A percentile compares a stretch with the other conserved stretches of the same genome.
These are phyloP conservation scores for Clunio marinus DNA, from an alignment of 2,888 invertebrate genomes.

Conservation along the genomic window DNA sequence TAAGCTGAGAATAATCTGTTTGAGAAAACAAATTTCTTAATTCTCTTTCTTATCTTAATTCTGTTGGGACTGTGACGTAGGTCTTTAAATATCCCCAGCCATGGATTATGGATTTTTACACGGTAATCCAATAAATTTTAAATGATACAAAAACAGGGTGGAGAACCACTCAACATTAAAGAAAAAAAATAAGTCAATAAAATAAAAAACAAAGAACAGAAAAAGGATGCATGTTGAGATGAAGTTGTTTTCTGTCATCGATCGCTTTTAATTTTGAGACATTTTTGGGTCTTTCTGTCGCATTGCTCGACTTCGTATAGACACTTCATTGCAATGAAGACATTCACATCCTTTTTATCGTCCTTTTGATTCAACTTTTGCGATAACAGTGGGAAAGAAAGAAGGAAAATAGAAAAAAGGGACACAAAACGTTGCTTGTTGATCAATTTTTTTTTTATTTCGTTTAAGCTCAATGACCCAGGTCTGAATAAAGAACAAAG, in stretches of 20 bases:
- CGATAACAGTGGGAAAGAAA: no score
- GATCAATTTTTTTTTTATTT: background rate
- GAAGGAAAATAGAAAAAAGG: background rate
- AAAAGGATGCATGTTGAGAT: conserved; percentile 23
- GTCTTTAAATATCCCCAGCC: no score
- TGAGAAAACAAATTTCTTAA: no score
- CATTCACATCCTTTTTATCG: conserved; percentile 11
- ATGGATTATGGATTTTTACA: conserved; percentile 16
- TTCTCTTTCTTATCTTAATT: background rate
- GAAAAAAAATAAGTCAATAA: conserved; percentile 7
- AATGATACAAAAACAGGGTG: conserved; percentile 7
- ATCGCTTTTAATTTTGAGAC: background rate
- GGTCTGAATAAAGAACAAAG: no score
- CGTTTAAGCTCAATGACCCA: conserved; percentile 20
- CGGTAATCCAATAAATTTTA: conserved; percentile 19
- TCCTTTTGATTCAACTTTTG: conserved; percentile 1
- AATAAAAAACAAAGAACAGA: background rate
- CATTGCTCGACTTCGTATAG: background rate
- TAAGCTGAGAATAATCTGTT: no score
- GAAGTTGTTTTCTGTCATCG: conserved; percentile 27
- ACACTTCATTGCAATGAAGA: conserved; percentile 17
- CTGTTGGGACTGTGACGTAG: no score
- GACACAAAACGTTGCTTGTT: background rate
- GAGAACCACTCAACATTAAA: background rate
- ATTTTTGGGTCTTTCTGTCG: background rate